A percentile compares a stretch with the other conserved stretches of the same genome.
These are phyloP conservation scores for Gobiocypris rarus DNA, from an alignment of 2,113 vertebrate genomes.

Conservation along the genomic window DNA sequence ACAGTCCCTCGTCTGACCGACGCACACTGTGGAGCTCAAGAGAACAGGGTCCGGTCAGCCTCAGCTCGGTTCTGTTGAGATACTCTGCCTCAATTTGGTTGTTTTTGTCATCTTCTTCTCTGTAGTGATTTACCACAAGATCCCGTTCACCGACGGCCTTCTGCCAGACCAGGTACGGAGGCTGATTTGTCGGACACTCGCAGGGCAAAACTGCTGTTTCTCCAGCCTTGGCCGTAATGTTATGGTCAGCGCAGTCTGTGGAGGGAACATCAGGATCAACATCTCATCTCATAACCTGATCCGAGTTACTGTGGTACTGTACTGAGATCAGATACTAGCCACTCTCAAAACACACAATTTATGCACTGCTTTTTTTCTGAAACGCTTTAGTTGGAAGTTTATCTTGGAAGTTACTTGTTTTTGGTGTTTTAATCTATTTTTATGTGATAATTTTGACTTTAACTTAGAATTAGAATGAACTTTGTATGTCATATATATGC, in stretches of 20 bases:
- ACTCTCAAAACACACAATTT: no score
- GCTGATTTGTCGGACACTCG: not conserved
- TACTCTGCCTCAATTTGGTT: not conserved
- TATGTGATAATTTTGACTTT: no score
- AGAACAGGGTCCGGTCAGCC: not conserved
- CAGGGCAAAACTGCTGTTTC: constrained; percentile 18
- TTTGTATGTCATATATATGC: no score
- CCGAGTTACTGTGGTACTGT: no score
- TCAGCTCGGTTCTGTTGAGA: not conserved
- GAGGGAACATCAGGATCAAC: not conserved
- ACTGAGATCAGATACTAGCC: no score
- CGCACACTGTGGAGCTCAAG: not conserved
- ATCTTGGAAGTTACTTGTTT: no score
- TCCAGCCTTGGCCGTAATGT: not conserved
- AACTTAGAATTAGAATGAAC: no score
- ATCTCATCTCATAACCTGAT: no score
- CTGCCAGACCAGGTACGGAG: constrained; percentile 28
- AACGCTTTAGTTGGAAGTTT: no score
- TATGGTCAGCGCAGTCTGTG: not conserved
- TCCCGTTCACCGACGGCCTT: rapidly evolving
- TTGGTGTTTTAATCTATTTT: no score
- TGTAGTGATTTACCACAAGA: not conserved
- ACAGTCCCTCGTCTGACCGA: constrained; percentile 15
- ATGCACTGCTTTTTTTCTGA: no score
- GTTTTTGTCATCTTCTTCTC: rapidly evolving